A percentile compares a stretch with the other conserved stretches of the same genome.
Evolutionary conservation across 2,888 invertebrate species (phyloP).

Genomic region (Pristionchus mayeri): DNA sequence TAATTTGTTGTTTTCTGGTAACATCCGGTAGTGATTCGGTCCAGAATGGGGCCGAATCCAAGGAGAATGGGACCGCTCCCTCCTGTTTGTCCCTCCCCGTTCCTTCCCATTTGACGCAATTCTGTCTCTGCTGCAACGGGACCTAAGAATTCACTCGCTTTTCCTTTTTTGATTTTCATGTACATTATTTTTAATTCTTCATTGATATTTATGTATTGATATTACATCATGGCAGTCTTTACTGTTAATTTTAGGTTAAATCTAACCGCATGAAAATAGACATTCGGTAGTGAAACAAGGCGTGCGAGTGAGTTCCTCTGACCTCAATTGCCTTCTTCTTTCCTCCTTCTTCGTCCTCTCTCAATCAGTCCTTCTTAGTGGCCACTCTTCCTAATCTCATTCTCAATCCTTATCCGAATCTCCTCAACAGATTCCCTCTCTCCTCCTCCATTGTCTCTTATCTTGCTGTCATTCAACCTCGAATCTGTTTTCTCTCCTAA

Average conservation of each 20-base stretch:
- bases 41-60: too few relatives aligned
- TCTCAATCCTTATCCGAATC: neutral
- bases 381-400: neutral
- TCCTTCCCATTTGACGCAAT: neutral
- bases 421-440: conserved; percentile 46
- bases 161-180: too few relatives aligned
- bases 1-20: conserved; percentile 8
- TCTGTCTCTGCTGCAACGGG: neutral
- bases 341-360: neutral
- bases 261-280: too few relatives aligned
- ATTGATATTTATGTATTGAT: too few relatives aligned
- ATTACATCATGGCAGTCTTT: neutral
- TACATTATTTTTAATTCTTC: too few relatives aligned
- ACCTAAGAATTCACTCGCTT: neutral
- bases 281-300: too few relatives aligned
- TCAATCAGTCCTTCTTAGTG: neutral
- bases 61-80: neutral
- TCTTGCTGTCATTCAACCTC: neutral
- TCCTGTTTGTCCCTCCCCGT: neutral
- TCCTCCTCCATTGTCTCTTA: conserved; percentile 36
- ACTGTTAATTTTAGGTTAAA: neutral
- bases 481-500: neutral
- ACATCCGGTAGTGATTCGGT: neutral
- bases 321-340: neutral
- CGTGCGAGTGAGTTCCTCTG: too few relatives aligned